Evolutionary conservation across 2,797 vertebrate species (phyloP).

Genomic region (Lacerta viridis): DNA sequence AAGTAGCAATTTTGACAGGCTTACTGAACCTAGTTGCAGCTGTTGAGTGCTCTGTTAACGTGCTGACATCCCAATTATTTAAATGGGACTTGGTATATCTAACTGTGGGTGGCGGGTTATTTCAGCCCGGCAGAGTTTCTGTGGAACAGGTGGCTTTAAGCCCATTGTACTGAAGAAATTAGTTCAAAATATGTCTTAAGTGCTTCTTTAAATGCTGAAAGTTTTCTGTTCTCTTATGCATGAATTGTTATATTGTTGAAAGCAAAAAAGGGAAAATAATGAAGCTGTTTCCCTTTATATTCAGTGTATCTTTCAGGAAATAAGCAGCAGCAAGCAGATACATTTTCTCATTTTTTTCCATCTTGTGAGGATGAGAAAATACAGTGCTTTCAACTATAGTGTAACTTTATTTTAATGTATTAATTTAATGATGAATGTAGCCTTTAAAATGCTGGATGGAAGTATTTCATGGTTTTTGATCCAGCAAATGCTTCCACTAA

Average conservation of each 20-base stretch:
- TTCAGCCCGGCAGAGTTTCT: neutral
- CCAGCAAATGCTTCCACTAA: neutral
- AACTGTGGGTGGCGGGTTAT: neutral
- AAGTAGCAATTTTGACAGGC: neutral
- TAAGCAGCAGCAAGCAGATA: neutral
- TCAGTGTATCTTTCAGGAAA: neutral
- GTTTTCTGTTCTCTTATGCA: neutral
- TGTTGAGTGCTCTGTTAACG: neutral
- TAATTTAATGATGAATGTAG: neutral
- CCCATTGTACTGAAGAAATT: neutral
- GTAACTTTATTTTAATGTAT: neutral
- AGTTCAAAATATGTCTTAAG: neutral
- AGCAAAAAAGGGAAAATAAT: neutral
- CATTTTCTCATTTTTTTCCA: neutral
- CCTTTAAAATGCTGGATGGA: too few relatives aligned
- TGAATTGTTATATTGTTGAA: neutral
- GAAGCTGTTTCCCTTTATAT: neutral
- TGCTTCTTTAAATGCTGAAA: neutral
- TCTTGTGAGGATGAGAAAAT: neutral
- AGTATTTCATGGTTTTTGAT: neutral
- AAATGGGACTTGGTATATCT: neutral
- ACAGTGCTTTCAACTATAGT: neutral
- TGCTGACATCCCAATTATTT: neutral
- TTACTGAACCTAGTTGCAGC: neutral
- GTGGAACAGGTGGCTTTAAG: neutral